These are phyloP conservation scores for Dorcus hopei DNA, from an alignment of 2,888 invertebrate species.

Conservation along the genomic window DNA sequence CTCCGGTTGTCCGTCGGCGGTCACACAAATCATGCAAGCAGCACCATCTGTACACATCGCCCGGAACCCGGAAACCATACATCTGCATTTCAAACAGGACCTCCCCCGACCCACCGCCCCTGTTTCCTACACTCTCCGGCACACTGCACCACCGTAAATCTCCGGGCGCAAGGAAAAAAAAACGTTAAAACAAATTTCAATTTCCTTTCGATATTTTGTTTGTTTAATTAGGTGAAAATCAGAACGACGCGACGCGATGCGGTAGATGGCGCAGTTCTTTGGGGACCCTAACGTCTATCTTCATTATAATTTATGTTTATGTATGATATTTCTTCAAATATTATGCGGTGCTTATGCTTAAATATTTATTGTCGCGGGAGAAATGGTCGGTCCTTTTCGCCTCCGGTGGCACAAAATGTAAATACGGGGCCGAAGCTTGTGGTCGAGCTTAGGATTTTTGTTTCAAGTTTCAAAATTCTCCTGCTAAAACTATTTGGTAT, in stretches of 20 bases:
- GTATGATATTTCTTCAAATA: slow-evolving; percentile 23
- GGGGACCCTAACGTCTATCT: slow-evolving; percentile 13
- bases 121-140: not conserved
- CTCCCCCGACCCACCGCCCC: not conserved
- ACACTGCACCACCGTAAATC: not conserved
- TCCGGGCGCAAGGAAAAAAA: too few relatives aligned
- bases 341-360: slow-evolving; percentile 15
- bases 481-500: too few relatives aligned
- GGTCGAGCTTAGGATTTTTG: too few relatives aligned
- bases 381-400: slow-evolving; percentile 10
- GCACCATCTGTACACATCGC: slow-evolving; percentile 46
- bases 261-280: not conserved
- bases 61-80: slow-evolving; percentile 39
- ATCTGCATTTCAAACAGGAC: slow-evolving; percentile 45
- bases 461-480: too few relatives aligned
- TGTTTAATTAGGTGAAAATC: too few relatives aligned
- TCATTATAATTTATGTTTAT: slow-evolving; percentile 24
- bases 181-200: too few relatives aligned
- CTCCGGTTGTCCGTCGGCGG: slow-evolving; percentile 40
- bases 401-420: slow-evolving; percentile 4
- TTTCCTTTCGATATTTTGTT: too few relatives aligned
- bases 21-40: slow-evolving; percentile 46
- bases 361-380: slow-evolving; percentile 17
- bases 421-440: too few relatives aligned
- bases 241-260: slow-evolving; percentile 3